A percentile compares a stretch with the other conserved stretches of the same genome.
These are phyloP conservation scores for Drosophila pseudotakahashii DNA, from an alignment of 2,888 invertebrate genomes.

Conservation along the genomic window DNA sequence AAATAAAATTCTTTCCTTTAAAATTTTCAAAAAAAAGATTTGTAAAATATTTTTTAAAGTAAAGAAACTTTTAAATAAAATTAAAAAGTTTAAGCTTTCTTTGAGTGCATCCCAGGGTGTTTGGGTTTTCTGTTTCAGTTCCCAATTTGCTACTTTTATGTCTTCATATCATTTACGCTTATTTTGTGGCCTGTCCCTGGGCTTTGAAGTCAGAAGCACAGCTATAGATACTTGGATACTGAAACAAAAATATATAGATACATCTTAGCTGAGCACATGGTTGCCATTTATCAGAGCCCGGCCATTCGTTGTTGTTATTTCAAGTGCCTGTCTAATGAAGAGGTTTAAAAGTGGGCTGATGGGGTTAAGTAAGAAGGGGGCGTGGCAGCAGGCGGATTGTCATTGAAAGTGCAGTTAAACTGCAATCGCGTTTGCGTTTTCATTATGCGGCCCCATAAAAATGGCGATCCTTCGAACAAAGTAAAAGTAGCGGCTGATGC, in stretches of 20 bases:
- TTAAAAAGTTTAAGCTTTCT: not conserved
- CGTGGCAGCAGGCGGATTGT: conserved; percentile 18
- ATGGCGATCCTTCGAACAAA: conserved; percentile 21
- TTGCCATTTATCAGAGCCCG: conserved; percentile 38
- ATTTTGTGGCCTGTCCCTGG: conserved; percentile 39
- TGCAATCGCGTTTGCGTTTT: conserved; percentile 71
- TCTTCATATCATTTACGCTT: conserved; percentile 68
- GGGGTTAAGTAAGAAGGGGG: not conserved
- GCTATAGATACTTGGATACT: conserved; percentile 1
- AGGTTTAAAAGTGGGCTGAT: not conserved
- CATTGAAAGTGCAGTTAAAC: conserved; percentile 74
- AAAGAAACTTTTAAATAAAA: no score
- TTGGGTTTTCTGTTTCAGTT: conserved; percentile 22
- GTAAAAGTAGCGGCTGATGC: conserved; percentile 32
- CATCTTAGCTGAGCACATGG: conserved; percentile 16
- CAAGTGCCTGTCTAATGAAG: conserved; percentile 30
- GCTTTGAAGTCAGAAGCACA: conserved; percentile 12
- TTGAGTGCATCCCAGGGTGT: conserved; percentile 2
- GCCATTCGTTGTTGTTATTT: conserved; percentile 24
- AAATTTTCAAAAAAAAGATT: no score
- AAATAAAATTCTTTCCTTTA: no score
- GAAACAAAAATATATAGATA: conserved; percentile 1
- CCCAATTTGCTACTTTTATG: conserved; percentile 66
- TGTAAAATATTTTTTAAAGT: no score
- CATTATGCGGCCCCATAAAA: conserved; percentile 68